A percentile compares a stretch with the other conserved stretches of the same genome.
These are phyloP conservation scores for Atethmia centrago DNA, from an alignment of 2,888 invertebrate genomes.

Conservation along the genomic window DNA sequence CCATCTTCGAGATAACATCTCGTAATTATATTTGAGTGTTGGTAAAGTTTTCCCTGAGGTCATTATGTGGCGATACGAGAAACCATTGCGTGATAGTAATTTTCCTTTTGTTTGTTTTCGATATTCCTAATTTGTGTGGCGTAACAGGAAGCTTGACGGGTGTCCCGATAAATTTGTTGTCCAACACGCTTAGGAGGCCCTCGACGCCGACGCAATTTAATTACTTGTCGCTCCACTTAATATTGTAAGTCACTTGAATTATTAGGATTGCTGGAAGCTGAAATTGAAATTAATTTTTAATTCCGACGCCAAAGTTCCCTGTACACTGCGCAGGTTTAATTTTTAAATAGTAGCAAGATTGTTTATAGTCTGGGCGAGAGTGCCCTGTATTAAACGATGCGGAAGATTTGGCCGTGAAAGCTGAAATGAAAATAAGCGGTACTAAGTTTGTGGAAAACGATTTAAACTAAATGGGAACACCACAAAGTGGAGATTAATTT, in stretches of 20 bases:
- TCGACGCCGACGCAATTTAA: slow-evolving; percentile 45
- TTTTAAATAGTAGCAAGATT: slow-evolving; percentile 62
- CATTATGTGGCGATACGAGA: slow-evolving; percentile 53
- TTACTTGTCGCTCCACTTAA: slow-evolving; percentile 54
- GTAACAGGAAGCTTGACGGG: slow-evolving; percentile 23
- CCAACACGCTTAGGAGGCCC: slow-evolving; percentile 24
- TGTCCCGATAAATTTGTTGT: slow-evolving; percentile 43
- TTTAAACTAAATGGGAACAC: slow-evolving; percentile 11
- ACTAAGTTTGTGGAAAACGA: slow-evolving; percentile 18
- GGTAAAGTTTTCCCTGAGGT: slow-evolving; percentile 62
- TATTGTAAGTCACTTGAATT: slow-evolving; percentile 53
- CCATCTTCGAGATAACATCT: slow-evolving; percentile 70
- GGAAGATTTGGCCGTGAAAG: slow-evolving; percentile 43
- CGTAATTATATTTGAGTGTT: slow-evolving; percentile 66
- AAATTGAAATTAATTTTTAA: slow-evolving; percentile 60
- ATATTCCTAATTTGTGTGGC: slow-evolving; percentile 54
- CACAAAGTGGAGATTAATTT: not conserved
- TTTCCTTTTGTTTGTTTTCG: slow-evolving; percentile 58
- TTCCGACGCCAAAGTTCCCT: slow-evolving; percentile 40
- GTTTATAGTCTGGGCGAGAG: slow-evolving; percentile 40
- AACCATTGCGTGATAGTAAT: slow-evolving; percentile 56
- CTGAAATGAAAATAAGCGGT: slow-evolving; percentile 35
- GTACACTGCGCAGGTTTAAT: slow-evolving; percentile 54
- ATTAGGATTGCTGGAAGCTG: slow-evolving; percentile 46
- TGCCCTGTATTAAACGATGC: slow-evolving; percentile 42